Conservation (phyloP, 2,888 invertebrate species). For the Sphinx pinastri region DNA sequence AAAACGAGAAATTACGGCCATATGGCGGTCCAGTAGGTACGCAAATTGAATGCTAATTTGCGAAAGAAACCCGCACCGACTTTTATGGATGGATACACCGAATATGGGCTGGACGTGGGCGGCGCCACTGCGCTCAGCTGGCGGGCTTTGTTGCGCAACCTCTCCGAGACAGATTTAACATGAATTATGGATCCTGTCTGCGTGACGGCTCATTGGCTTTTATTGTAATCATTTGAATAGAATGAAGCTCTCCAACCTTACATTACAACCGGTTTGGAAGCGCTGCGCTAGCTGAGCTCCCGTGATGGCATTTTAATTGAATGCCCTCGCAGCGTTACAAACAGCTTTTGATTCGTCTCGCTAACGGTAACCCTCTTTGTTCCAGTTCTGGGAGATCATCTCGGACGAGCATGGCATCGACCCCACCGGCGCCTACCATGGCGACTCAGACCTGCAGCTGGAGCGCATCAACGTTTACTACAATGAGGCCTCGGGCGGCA, state of each 20-base stretch:
- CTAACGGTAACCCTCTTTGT: constrained; percentile 89
- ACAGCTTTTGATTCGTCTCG: constrained; percentile 54
- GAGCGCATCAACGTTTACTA: constrained; percentile 98
- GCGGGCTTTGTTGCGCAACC: constrained; percentile 73
- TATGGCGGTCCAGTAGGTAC: constrained; percentile 52
- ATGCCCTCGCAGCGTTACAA: constrained; percentile 44
- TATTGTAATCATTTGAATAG: constrained; percentile 41
- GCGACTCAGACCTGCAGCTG: constrained; percentile 94
- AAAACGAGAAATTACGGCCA: constrained; percentile 46
- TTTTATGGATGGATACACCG: constrained; percentile 73
- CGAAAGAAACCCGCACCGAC: constrained; percentile 66
- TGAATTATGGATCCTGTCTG: constrained; percentile 72
- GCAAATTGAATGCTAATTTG: constrained; percentile 64
- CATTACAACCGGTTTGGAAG: constrained; percentile 72
- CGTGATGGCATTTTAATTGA: constrained; percentile 69
- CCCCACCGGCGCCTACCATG: constrained; percentile 94
- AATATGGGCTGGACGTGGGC: constrained; percentile 70
- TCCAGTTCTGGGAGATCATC: constrained; percentile 94
- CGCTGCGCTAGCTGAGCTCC: constrained; percentile 57
- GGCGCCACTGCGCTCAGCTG: constrained; percentile 60
- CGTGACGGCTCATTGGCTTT: constrained; percentile 70
- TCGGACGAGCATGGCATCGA: constrained; percentile 98
- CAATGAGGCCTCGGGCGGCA: constrained; percentile 92
- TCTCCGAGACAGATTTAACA: constrained; percentile 60
- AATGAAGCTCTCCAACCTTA: constrained; percentile 12